Conservation (phyloP, 2,888 invertebrate genomes). For the Noctua janthe region DNA sequence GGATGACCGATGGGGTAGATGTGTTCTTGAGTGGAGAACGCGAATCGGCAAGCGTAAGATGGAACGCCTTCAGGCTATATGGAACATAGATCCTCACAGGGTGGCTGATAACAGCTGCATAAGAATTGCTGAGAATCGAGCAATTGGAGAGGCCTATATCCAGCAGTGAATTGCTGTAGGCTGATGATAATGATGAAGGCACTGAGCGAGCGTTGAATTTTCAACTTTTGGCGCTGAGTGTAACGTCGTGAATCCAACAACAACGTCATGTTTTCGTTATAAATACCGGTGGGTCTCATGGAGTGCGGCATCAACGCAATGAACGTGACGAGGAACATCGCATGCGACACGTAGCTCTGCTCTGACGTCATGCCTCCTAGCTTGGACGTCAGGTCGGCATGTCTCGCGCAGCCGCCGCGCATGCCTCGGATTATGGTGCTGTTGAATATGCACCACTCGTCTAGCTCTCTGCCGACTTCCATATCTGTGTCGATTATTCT, state of each 20-base stretch:
- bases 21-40: background rate
- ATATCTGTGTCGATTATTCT: conserved; percentile 94
- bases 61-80: background rate
- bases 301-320: conserved; percentile 63
- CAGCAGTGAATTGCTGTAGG: background rate
- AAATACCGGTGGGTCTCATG: conserved; percentile 61
- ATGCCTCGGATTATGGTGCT: conserved; percentile 80
- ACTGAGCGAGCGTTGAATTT: background rate
- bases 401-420: conserved; percentile 77
- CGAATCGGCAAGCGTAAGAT: background rate
- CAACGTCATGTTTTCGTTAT: background rate
- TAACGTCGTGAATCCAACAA: background rate
- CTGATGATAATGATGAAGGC: background rate
- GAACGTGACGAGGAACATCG: conserved; percentile 74
- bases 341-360: conserved; percentile 73
- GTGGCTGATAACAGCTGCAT: background rate
- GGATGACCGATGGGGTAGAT: background rate
- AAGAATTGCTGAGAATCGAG: background rate
- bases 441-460: conserved; percentile 86
- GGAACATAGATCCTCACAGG: background rate
- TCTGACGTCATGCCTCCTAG: conserved; percentile 81
- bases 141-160: background rate
- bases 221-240: background rate
- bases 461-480: conserved; percentile 89
- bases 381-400: conserved; percentile 82